Evolutionary conservation across 2,797 vertebrate genomes (phyloP).

Genomic region (Pseudochaenichthys georgianus): DNA sequence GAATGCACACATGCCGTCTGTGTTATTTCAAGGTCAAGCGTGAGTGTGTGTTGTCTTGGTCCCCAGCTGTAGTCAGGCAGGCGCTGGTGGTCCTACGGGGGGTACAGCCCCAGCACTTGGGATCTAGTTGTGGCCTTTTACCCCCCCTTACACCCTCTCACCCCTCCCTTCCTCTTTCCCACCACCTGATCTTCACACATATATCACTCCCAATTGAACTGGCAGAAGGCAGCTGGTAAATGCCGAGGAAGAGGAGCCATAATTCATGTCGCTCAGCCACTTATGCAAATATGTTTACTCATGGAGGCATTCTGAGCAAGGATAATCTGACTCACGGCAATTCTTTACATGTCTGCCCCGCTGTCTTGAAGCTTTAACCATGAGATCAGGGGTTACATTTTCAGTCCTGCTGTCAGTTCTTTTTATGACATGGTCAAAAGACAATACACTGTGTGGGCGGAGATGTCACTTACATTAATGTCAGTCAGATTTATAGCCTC

Average conservation of each 20-base stretch:
- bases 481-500: constrained; percentile 18
- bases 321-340: constrained; percentile 69
- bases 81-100: constrained; percentile 60
- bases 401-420: constrained; percentile 48
- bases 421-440: constrained; percentile 60
- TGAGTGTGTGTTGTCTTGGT: constrained; percentile 50
- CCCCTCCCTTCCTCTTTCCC: constrained; percentile 32
- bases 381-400: constrained; percentile 53
- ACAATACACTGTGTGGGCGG: constrained; percentile 26
- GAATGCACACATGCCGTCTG: constrained; percentile 48
- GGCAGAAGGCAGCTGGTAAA: constrained; percentile 77
- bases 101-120: constrained; percentile 64
- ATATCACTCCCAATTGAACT: constrained; percentile 81
- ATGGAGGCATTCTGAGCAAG: constrained; percentile 67
- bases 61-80: constrained; percentile 76
- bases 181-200: constrained; percentile 84
- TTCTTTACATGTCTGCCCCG: constrained; percentile 67
- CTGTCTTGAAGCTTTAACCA: constrained; percentile 48
- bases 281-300: constrained; percentile 86
- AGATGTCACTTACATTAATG: constrained; percentile 38
- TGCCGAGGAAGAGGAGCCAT: constrained; percentile 67
- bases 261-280: constrained; percentile 79
- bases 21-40: constrained; percentile 79
- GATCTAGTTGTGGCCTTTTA: constrained; percentile 65
- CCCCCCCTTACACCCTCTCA: constrained; percentile 30